Evolutionary conservation across 1,140 invertebrate species (phyloP).

Genomic region (Phocides pigmalion): DNA sequence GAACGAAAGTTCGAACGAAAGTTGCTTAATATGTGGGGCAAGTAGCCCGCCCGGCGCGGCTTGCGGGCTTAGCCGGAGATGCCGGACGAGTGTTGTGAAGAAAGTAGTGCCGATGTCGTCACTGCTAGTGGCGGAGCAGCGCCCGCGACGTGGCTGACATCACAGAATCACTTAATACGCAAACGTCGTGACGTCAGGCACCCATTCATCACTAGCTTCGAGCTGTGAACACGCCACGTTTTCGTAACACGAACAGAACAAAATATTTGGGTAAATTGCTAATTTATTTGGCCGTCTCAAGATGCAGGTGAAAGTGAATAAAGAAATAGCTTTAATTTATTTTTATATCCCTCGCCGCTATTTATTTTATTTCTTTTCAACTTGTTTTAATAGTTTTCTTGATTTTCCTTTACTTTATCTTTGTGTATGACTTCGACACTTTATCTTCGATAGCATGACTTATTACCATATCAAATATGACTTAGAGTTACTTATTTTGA

Average conservation of each 20-base stretch:
- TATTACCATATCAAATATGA: too few species aligned
- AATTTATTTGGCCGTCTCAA: constrained; percentile 21
- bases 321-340: neutral
- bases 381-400: neutral
- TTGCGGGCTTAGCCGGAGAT: constrained; percentile 46
- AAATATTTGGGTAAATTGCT: constrained; percentile 22
- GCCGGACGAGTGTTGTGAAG: constrained; percentile 46
- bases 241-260: neutral
- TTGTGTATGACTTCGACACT: too few species aligned
- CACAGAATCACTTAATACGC: constrained; percentile 36
- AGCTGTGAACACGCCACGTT: constrained; percentile 13
- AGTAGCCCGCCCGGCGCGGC: constrained; percentile 62
- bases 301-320: constrained; percentile 25
- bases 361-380: neutral
- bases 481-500: too few species aligned
- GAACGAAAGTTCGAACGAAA: constrained; percentile 80
- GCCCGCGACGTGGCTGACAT: constrained; percentile 43
- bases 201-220: constrained; percentile 18
- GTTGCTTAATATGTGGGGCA: constrained; percentile 80
- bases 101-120: constrained; percentile 57
- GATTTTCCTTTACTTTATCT: neutral
- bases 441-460: too few species aligned
- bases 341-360: neutral
- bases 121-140: constrained; percentile 25
- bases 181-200: constrained; percentile 20